A percentile compares a stretch with the other conserved stretches of the same genome.
phyloP scores from a whole-genome alignment of 2,113 vertebrate genomes.

The Anthoscopus minutus region DNA sequence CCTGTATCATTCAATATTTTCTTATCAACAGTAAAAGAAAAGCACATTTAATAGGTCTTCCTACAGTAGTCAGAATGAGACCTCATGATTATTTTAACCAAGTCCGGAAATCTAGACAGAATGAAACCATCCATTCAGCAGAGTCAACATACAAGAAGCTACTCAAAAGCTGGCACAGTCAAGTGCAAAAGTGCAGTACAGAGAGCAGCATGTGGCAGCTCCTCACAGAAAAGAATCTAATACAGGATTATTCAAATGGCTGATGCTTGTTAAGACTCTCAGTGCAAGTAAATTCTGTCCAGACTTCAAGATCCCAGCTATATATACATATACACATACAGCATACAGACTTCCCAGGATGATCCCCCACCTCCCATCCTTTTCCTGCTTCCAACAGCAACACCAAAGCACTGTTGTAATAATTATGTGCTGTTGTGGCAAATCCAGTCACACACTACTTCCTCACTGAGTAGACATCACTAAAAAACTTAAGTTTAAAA shows the following conservation, averaged over 20 bases:
- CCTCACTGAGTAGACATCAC: neutral
- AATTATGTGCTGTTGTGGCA: neutral
- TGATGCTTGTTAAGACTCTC: neutral
- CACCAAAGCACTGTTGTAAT: neutral
- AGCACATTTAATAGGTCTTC: neutral
- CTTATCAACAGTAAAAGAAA: neutral
- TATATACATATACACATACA: fast-evolving
- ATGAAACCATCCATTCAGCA: neutral
- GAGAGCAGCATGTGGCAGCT: neutral
- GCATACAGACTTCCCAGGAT: neutral
- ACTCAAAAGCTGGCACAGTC: neutral
- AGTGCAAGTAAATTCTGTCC: neutral
- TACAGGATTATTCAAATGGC: neutral
- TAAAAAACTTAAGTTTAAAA: neutral
- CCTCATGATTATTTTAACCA: neutral
- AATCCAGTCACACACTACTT: neutral
- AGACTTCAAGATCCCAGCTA: neutral
- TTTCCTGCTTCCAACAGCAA: neutral
- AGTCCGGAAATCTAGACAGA: neutral
- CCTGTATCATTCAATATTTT: neutral
- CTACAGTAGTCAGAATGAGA: neutral
- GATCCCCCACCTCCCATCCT: neutral
- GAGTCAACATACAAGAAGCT: neutral
- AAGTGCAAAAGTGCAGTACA: neutral
- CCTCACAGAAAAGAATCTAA: neutral